Evolutionary conservation across 2,888 invertebrate species (phyloP), one percentile per base, ranked within the genome.

Genomic region (Willowsia nigromaculata): DNA sequence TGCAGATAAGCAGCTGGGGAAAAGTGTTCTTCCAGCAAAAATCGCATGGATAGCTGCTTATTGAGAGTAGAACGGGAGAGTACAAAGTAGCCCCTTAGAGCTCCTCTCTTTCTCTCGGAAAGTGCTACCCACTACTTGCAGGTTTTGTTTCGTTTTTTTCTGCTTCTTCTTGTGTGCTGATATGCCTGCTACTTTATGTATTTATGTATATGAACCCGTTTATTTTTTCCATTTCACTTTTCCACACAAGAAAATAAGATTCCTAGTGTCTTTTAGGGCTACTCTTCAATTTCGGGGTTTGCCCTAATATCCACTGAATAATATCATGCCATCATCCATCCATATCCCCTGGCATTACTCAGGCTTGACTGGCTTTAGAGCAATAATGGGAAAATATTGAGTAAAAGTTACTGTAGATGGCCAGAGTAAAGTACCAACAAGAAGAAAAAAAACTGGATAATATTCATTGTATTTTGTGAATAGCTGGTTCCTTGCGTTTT

Each of bases 1-100:
- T n/a, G n/a, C 86, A 91, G 91, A 91, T 91, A 91, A 91, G 91
- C 90, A 91, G 91, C 84, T 85, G 62, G 85, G 81, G 89, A 82
- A 89, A 85, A 89, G 76, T 87, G 87, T 59, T 78, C 62, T 71
- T 71, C 71, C 33, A 76, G 30, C 83, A 80, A 76, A 89, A 89
- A 81, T 89, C 85, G 89, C 59, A 83, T 47, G 76, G 15, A 50
- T 84, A 56, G 22, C 33, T 82, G 50, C 53, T 84, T 43, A 1
- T 30, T 47, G 18, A 18, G 65, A 62, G 15, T 15, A 62, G 27
- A n/a, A 27, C 37, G 50, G 47, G 47, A 18, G 25, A 43, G 22
- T 37, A 43, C 68, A 68, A 68, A 74, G 71, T 74, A 74, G 71
- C 71, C 82, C 80, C 33, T 59, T 5, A 33, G 15, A 2, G 1